These are phyloP conservation scores for Archocentrus centrarchus DNA, from an alignment of 2,113 vertebrate species.

Conservation along the genomic window DNA sequence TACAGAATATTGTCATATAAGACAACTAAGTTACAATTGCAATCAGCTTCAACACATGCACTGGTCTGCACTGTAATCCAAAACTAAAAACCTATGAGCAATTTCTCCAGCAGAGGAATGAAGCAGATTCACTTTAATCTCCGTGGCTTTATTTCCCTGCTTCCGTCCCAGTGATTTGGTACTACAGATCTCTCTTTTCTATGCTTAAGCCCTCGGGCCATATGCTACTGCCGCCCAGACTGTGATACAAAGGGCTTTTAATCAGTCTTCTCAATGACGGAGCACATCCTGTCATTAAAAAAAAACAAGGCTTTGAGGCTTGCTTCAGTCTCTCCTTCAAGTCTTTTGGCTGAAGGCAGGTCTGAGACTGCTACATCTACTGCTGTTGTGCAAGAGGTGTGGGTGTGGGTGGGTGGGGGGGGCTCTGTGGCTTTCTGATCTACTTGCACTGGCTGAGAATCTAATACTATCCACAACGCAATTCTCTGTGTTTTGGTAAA, in stretches of 20 bases:
- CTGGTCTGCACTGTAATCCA: neutral
- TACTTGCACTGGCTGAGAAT: neutral
- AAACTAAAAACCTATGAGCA: conserved; percentile 17
- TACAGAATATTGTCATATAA: too few species aligned
- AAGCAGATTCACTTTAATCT: conserved; percentile 58
- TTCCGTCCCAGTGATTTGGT: conserved; percentile 44
- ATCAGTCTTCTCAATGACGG: conserved; percentile 66
- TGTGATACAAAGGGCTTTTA: conserved; percentile 57
- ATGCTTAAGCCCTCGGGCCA: conserved; percentile 59
- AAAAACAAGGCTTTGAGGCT: conserved; percentile 26
- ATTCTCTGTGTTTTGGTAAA: neutral
- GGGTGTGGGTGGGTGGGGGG: too few species aligned
- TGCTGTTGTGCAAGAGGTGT: neutral
- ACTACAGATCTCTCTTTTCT: conserved; percentile 55
- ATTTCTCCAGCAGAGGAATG: conserved; percentile 7
- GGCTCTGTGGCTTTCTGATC: conserved; percentile 28
- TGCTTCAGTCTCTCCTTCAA: neutral
- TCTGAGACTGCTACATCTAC: neutral
- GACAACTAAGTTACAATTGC: neutral
- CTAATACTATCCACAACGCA: neutral
- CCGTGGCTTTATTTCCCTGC: conserved; percentile 44
- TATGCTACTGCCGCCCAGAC: conserved; percentile 57
- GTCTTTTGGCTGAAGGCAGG: conserved; percentile 1
- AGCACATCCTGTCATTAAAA: conserved; percentile 63
- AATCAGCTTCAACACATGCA: neutral